These are phyloP conservation scores for Parus major DNA, from an alignment of 2,113 vertebrate genomes.

Conservation along the genomic window DNA sequence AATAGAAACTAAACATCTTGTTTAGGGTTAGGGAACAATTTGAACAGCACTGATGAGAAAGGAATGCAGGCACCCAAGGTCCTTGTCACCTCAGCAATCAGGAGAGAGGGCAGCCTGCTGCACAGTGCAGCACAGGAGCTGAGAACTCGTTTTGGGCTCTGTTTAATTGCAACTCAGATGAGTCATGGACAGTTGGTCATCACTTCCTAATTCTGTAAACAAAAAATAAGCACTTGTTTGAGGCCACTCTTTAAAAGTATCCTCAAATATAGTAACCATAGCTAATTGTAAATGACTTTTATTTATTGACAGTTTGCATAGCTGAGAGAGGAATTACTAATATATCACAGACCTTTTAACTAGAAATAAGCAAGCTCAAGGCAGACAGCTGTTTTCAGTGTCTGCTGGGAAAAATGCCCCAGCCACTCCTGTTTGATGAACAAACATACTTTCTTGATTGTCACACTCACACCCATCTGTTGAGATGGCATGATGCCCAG, in stretches of 20 bases:
- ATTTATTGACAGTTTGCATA: slow-evolving; percentile 33
- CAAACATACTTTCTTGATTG: slow-evolving; percentile 67
- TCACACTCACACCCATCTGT: slow-evolving; percentile 67
- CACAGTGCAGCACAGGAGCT: background rate
- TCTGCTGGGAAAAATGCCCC: slow-evolving; percentile 66
- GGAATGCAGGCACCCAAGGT: background rate
- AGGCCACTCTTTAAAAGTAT: background rate
- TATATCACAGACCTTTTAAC: slow-evolving; percentile 44
- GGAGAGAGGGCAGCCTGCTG: background rate
- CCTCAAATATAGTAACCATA: background rate
- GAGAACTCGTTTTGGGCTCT: background rate
- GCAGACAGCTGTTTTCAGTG: slow-evolving; percentile 69
- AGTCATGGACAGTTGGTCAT: background rate
- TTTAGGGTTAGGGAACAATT: background rate
- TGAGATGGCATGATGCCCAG: slow-evolving; percentile 61
- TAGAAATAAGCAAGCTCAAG: slow-evolving; percentile 18
- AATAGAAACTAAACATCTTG: background rate
- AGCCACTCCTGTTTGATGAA: slow-evolving; percentile 54
- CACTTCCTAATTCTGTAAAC: background rate
- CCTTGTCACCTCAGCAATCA: background rate
- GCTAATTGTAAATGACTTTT: background rate
- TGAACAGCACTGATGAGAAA: background rate
- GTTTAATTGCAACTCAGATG: background rate
- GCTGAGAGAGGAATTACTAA: slow-evolving; percentile 19
- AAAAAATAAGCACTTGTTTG: background rate